Conservation (phyloP, 1,140 invertebrate species). For the Anadara kagoshimensis region DNA sequence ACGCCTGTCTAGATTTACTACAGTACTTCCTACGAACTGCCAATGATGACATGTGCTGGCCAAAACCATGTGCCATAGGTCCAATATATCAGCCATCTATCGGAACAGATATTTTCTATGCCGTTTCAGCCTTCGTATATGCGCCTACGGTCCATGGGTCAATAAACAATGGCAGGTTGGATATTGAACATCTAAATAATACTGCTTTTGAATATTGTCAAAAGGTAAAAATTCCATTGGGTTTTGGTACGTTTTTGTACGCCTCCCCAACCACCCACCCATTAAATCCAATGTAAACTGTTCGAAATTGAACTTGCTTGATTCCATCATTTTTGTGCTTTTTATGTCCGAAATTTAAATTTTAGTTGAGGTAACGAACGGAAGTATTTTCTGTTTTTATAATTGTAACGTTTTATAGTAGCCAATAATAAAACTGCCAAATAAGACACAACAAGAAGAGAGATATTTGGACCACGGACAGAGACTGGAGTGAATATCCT, state of each 20-base stretch:
- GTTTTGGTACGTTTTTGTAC: background rate
- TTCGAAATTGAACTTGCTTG: background rate
- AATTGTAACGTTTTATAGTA: too few relatives aligned
- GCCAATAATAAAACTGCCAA: too few relatives aligned
- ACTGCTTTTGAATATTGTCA: conserved; percentile 46
- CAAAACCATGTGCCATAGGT: conserved; percentile 65
- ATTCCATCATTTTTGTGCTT: background rate
- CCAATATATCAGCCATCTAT: conserved; percentile 61
- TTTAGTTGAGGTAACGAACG: background rate
- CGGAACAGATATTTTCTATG: conserved; percentile 55
- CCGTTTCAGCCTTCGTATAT: conserved; percentile 58
- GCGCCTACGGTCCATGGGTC: conserved; percentile 44
- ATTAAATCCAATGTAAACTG: background rate
- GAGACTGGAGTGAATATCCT: too few relatives aligned
- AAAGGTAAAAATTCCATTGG: conserved; percentile 36
- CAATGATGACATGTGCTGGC: conserved; percentile 48
- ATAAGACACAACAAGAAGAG: too few relatives aligned
- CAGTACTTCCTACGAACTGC: conserved; percentile 46
- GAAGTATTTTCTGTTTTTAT: too few relatives aligned
- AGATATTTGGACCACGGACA: too few relatives aligned
- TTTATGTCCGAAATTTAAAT: background rate
- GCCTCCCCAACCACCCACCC: background rate
- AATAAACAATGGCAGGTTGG: conserved; percentile 43
- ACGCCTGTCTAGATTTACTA: conserved; percentile 32
- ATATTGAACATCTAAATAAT: conserved; percentile 46